Base-by-base conservation (phyloP, 2,888 invertebrate species). In the Sesia bembeciformis region DNA sequence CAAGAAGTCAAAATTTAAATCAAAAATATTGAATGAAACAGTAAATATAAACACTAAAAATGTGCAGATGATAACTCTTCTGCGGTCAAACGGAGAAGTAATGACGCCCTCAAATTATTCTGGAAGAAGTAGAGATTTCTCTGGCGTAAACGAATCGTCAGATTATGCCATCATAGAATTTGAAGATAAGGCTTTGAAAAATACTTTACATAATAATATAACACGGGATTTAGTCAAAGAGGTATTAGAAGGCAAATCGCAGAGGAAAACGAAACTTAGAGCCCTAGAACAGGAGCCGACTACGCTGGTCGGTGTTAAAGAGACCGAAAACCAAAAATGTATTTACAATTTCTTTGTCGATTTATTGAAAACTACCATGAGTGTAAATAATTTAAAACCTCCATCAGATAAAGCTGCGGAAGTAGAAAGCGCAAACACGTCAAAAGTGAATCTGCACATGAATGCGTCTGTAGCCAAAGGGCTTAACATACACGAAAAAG, bases 271-370 rank as follows among this genome's bases (percentile, higher is more conserved):
- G 60, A 62, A 6, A 64, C 60, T 3, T 62, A 60, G 46, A 66
- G 60, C 50, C 53, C 64, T 69, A 0, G 62, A 62, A 0, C 58
- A 65, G 4, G 72, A 74, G 4, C 67, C 46, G 23, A 46, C n/a
- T 8, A 46, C 46, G 0, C 46, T 8, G 23, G 7, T 49, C 54
- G 0, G 76, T 3, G 63, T 74, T 0, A 61, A 68, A 4, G 56
- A 63, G 4, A 54, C 46, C 0, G 67, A 59, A 55, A 62, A 68
- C 0, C 72, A 78, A 4, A 72, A 70, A 23, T 65, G 67, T 5
- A 49, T 84, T 0, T 84, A 81, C 52, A 78, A 79, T 52, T 76
- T 84, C 52, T 83, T 84, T 52, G 76, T 81, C 0, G 79, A 86
- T 62, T 53, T 84, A 5, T 51, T 84, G 3, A 74, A 84, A 59